Evolutionary conservation across 1,140 invertebrate genomes (phyloP).

Genomic region (Heliconius melpomene): DNA sequence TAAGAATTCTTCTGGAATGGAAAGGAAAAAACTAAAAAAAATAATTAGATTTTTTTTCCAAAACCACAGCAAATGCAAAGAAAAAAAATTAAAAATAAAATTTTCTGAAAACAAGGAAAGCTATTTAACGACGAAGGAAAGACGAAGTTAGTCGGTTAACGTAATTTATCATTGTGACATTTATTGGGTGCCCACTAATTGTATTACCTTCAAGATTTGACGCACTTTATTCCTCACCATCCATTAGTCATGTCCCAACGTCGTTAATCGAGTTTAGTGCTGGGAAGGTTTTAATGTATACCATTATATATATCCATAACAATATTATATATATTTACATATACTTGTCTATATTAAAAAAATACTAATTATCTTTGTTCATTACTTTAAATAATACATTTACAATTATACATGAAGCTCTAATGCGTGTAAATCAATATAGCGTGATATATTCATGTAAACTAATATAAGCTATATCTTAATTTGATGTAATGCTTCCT

Average conservation of each 20-base stretch:
- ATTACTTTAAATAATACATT: background rate
- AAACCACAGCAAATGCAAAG: background rate
- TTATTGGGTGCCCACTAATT: slow-evolving; percentile 31
- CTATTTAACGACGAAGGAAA: background rate
- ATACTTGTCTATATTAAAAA: too few relatives aligned
- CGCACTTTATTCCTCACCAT: slow-evolving; percentile 23
- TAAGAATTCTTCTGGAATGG: too few relatives aligned
- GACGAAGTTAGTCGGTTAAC: slow-evolving; percentile 18
- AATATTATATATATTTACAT: background rate
- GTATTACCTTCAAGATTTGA: slow-evolving; percentile 30
- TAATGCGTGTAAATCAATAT: background rate
- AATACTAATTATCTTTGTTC: too few relatives aligned
- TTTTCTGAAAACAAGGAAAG: background rate
- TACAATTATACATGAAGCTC: background rate
- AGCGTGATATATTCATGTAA: background rate
- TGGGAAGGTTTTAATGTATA: slow-evolving; percentile 9
- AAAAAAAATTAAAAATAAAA: too few relatives aligned
- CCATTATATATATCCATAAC: background rate
- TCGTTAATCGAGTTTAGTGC: slow-evolving; percentile 7
- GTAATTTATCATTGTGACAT: slow-evolving; percentile 36
- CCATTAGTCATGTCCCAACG: slow-evolving; percentile 21
- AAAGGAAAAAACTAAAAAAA: too few relatives aligned
- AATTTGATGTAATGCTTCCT: too few relatives aligned
- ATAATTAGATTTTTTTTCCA: too few relatives aligned
- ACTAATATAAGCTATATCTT: background rate